A percentile compares a stretch with the other conserved stretches of the same genome.
Evolutionary conservation across 2,888 invertebrate species (phyloP).

Genomic region (Alentia gelatinosa): DNA sequence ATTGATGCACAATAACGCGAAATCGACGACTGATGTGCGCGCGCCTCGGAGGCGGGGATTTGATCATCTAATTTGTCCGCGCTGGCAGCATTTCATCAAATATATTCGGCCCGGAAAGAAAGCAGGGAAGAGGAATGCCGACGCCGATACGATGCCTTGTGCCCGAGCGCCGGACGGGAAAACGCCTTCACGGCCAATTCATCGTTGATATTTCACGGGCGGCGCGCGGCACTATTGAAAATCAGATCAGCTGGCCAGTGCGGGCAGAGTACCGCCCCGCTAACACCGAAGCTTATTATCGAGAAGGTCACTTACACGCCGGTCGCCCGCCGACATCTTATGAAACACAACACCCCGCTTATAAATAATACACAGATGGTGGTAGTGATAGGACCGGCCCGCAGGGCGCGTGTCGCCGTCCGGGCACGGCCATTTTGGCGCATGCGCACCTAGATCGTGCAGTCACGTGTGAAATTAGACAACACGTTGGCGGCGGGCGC

Average conservation of each 20-base stretch:
- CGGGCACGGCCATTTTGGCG: background rate
- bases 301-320: constrained; percentile 35
- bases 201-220: constrained; percentile 48
- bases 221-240: background rate
- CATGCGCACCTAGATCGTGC: constrained; percentile 28
- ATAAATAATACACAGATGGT: constrained; percentile 49
- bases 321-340: background rate
- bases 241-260: constrained; percentile 6
- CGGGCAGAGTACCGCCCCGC: background rate
- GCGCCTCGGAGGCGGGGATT: background rate
- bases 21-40: constrained; percentile 40
- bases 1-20: constrained; percentile 42
- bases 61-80: constrained; percentile 47
- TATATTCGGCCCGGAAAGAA: constrained; percentile 11
- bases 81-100: constrained; percentile 24
- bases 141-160: background rate
- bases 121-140: background rate
- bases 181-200: constrained; percentile 38
- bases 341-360: constrained; percentile 39
- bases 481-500: constrained; percentile 13
- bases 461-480: constrained; percentile 47
- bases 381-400: background rate
- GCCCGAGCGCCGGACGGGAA: background rate
- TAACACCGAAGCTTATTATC: constrained; percentile 11
- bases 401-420: background rate